Evolutionary conservation across 1,140 invertebrate species (phyloP).

Genomic region (Neodiprion pinetum): DNA sequence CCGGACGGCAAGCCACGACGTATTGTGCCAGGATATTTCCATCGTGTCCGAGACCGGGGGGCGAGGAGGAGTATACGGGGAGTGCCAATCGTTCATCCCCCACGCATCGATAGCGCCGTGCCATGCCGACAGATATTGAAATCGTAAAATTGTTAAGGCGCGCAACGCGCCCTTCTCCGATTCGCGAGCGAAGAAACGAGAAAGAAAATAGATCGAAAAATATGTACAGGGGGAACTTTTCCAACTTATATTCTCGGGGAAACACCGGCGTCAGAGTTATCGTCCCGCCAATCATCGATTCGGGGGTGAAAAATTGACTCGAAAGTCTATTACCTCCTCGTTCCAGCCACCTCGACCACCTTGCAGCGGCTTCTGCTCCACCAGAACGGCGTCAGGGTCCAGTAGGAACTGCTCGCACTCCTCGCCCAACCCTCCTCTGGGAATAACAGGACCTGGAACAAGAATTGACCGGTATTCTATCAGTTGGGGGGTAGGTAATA

Average conservation of each 20-base stretch:
- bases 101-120: background rate
- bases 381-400: conserved; percentile 86
- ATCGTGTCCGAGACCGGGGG: too few species aligned
- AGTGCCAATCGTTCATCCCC: background rate
- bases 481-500: conserved; percentile 19
- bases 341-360: conserved; percentile 83
- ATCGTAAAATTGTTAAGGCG: background rate
- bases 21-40: too few species aligned
- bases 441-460: conserved; percentile 76
- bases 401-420: conserved; percentile 83
- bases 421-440: conserved; percentile 88
- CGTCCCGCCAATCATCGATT: conserved; percentile 18
- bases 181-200: background rate
- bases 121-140: background rate
- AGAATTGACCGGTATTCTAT: conserved; percentile 23
- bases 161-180: background rate
- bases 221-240: background rate
- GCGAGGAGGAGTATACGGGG: too few species aligned
- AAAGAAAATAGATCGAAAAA: background rate
- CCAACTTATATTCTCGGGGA: too few species aligned
- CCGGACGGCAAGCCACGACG: too few species aligned
- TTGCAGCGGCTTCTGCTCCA: conserved; percentile 83
- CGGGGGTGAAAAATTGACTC: conserved; percentile 27
- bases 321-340: conserved; percentile 68
- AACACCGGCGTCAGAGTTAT: too few species aligned